Percentiles rank a stretch among this genome's conserved stretches.
Conservation (phyloP, 2,113 vertebrate species). For the Sceloporus undulatus region DNA sequence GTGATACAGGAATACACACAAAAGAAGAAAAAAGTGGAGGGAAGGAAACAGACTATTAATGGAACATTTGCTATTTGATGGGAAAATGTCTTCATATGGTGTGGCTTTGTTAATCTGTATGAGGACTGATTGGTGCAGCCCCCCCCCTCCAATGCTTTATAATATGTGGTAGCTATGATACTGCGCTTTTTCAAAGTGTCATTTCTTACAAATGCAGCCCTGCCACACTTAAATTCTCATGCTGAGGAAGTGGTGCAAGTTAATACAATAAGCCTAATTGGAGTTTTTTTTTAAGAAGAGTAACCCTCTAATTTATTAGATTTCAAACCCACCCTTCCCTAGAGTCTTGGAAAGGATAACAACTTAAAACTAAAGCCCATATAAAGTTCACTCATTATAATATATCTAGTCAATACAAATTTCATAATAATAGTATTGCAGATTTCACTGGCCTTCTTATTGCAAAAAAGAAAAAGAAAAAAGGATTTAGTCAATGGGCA, state of each 20-base stretch:
- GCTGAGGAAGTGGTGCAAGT: background rate
- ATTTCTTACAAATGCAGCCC: constrained; percentile 21
- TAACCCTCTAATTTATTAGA: constrained; percentile 18
- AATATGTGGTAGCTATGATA: background rate
- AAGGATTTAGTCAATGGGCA: background rate
- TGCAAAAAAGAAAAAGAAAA: background rate
- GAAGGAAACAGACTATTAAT: constrained; percentile 18
- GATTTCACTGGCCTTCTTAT: background rate
- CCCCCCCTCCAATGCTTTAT: background rate
- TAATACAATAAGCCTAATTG: constrained; percentile 24
- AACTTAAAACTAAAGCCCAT: background rate
- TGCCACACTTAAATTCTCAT: background rate
- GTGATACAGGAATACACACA: constrained; percentile 34
- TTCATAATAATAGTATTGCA: background rate
- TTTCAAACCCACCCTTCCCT: constrained; percentile 6
- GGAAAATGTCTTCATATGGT: constrained; percentile 25
- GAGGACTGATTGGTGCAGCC: background rate
- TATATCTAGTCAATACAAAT: background rate
- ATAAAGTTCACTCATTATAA: background rate
- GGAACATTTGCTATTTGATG: constrained; percentile 35
- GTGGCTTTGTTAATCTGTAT: constrained; percentile 33
- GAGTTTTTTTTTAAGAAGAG: constrained; percentile 4
- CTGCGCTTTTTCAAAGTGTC: background rate
- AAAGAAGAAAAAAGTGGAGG: constrained; percentile 27
- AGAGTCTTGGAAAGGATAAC: background rate